Conservation (phyloP, 2,888 invertebrate genomes). For the Lepetodrilus schrolli region DNA sequence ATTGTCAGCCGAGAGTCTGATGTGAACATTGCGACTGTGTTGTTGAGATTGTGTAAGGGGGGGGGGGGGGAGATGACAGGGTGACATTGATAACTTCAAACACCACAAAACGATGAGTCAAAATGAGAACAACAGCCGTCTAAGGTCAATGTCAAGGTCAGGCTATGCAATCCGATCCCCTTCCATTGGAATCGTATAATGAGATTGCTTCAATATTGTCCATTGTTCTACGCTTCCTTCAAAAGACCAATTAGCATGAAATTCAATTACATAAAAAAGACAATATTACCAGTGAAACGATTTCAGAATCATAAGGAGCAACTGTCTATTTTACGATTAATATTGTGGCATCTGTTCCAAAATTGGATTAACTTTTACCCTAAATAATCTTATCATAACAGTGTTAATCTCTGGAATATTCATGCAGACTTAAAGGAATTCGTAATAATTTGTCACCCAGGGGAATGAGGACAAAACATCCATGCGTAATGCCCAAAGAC, state of each 20-base stretch:
- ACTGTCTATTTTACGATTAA: background rate
- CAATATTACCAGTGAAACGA: background rate
- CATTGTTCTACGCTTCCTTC: background rate
- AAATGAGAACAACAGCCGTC: background rate
- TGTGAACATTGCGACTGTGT: background rate
- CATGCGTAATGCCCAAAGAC: background rate
- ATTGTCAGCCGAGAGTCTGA: background rate
- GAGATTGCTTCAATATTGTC: background rate
- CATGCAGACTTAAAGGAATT: background rate
- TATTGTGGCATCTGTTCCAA: background rate
- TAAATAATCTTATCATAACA: slow-evolving; percentile 1
- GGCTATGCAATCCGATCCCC: background rate
- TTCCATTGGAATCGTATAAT: background rate
- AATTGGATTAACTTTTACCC: slow-evolving; percentile 1
- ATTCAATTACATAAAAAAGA: slow-evolving; percentile 7
- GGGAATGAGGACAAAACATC: background rate
- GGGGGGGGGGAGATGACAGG: background rate
- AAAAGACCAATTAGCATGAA: slow-evolving; percentile 9
- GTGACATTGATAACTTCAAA: background rate
- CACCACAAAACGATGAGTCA: background rate
- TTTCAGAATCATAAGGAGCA: background rate
- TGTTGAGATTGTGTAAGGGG: background rate
- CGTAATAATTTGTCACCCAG: background rate
- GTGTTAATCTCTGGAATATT: background rate
- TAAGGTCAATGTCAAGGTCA: slow-evolving; percentile 4